Evolutionary conservation across 2,888 invertebrate genomes (phyloP), one percentile per base, ranked within the genome.

Genomic region (Agrotis puta): DNA sequence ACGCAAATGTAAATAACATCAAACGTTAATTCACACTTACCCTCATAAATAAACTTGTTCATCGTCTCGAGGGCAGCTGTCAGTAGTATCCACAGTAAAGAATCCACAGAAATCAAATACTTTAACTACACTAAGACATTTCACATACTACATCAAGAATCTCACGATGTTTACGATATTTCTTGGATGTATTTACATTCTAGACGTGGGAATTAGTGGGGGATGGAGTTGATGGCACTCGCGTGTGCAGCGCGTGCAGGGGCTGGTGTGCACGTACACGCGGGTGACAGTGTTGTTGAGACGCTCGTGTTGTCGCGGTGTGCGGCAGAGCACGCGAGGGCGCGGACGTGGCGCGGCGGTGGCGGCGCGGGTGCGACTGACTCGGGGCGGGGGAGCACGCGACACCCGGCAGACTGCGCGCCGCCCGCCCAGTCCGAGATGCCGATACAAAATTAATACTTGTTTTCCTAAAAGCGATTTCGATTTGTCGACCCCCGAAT

Each of bases 361-460:
- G 91, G 87, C 86, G 87, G 88, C 94, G 90, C 94, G 92, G 88
- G 87, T 85, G 88, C 87, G 89, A 95, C 95, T 95, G 80, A 58
- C 64, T 62, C 59, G 89, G 93, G 94, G 93, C 92, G 94, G 94
- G 94, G 91, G 92, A 84, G 84, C 79, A 68, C 56, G 72, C 72
- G 51, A 70, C 50, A 65, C 72, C 57, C 72, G 57, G 77, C 86
- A 93, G 93, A 93, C 92, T 92, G 94, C 93, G 92, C 93, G 93
- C 93, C 94, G 92, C 91, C 92, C 91, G 90, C 91, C 91, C 88
- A 81, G 78, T 81, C 76, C 78, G 72, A 87, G 90, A 92, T 91
- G 90, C 92, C 94, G 94, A 95, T 95, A 95, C 95, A 94, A 94
- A 95, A 95, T 95, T 95, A 95, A 95, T 95, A 95, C 95, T 95